Conservation (phyloP, 1,140 invertebrate genomes). For the Cephus cinctus region DNA sequence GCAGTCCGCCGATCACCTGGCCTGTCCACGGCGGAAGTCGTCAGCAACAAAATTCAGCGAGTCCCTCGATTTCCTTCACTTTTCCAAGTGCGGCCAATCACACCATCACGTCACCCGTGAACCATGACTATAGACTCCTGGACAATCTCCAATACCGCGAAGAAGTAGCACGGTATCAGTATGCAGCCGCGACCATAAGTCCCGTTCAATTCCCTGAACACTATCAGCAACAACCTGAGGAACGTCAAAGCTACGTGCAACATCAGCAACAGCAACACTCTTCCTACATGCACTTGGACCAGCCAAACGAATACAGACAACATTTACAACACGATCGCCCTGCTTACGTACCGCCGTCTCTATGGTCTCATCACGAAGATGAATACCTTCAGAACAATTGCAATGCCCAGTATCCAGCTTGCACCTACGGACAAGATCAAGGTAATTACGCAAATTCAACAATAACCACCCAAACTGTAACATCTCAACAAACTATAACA, state of each 20-base stretch:
- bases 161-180: no score
- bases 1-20: background rate
- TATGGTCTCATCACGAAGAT: background rate
- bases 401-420: background rate
- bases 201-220: no score
- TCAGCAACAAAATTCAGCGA: no score
- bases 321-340: background rate
- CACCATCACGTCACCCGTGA: background rate
- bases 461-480: no score
- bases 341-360: background rate
- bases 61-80: no score
- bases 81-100: background rate
- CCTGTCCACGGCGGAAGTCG: no score
- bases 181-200: no score
- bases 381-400: background rate
- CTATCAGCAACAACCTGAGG: no score
- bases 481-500: no score
- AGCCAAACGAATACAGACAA: background rate
- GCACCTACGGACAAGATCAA: background rate
- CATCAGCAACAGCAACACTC: conserved; percentile 4
- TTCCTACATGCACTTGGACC: background rate
- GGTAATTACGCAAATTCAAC: background rate
- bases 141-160: no score
- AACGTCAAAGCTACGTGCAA: no score
- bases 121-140: no score